Evolutionary conservation across 1,140 invertebrate genomes (phyloP).

Genomic region (Temnothorax curvispinosus): DNA sequence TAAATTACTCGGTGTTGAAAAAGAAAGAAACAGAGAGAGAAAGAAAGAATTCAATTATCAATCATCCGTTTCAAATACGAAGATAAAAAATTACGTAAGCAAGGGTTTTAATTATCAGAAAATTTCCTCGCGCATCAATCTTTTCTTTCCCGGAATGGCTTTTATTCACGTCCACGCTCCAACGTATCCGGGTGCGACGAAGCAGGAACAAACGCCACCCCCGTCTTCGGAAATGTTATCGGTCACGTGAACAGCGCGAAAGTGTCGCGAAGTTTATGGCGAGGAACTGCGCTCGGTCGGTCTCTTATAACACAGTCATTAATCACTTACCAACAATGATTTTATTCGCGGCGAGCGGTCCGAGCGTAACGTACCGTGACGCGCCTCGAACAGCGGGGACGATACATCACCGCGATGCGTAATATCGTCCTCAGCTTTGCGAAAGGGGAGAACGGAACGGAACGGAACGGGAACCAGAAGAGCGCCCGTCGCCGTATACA

Average conservation of each 20-base stretch:
- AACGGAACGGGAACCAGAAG: constrained; percentile 30
- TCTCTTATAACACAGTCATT: constrained; percentile 75
- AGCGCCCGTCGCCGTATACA: background rate
- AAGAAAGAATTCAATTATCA: background rate
- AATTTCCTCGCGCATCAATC: background rate
- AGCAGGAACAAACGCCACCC: constrained; percentile 13
- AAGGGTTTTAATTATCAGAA: background rate
- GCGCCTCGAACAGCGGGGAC: constrained; percentile 69
- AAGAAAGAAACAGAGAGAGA: background rate
- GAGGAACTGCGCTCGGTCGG: constrained; percentile 63
- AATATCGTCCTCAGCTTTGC: constrained; percentile 69
- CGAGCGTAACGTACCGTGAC: constrained; percentile 77
- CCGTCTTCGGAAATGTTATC: constrained; percentile 52
- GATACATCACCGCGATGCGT: constrained; percentile 78
- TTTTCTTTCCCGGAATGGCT: too few relatives aligned
- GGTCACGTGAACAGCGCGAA: constrained; percentile 66
- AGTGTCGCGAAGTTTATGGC: constrained; percentile 71
- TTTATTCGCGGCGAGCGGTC: constrained; percentile 80
- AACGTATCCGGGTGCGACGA: background rate
- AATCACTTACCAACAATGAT: constrained; percentile 81
- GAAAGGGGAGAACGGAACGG: constrained; percentile 49
- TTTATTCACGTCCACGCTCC: background rate
- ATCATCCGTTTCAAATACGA: background rate
- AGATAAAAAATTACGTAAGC: background rate
- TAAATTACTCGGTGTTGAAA: background rate